Evolutionary conservation across 2,888 invertebrate species (phyloP).

Genomic region (Mantis religiosa): DNA sequence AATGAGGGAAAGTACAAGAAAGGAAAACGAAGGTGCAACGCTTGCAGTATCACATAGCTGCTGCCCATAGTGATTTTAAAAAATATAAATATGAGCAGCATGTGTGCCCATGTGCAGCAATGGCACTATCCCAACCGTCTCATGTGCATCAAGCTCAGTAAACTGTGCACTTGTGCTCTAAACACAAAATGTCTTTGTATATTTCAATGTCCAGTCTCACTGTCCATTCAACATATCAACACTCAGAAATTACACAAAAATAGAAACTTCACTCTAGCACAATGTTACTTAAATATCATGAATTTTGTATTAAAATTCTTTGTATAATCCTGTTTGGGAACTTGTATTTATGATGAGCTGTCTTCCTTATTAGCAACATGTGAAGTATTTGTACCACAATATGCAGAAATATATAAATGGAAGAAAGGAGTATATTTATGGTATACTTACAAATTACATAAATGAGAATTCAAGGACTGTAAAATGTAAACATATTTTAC

Average conservation of each 20-base stretch:
- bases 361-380: conserved; percentile 13
- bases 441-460: background rate
- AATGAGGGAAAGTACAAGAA: conserved; percentile 37
- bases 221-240: conserved; percentile 16
- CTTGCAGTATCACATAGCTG: conserved; percentile 38
- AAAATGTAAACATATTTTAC: conserved; percentile 17
- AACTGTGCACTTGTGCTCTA: background rate
- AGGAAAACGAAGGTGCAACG: conserved; percentile 38
- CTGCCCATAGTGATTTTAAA: background rate
- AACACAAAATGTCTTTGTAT: background rate
- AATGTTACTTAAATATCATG: conserved; percentile 8
- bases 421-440: background rate
- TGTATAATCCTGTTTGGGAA: conserved; percentile 6
- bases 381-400: conserved; percentile 11
- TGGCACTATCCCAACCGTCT: background rate
- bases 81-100: background rate
- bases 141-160: background rate
- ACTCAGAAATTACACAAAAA: background rate
- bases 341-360: conserved; percentile 5
- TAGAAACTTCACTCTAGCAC: conserved; percentile 7
- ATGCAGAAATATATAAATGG: conserved; percentile 7
- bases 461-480: conserved; percentile 29
- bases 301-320: conserved; percentile 12
- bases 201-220: conserved; percentile 3
- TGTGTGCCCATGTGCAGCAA: background rate